Evolutionary conservation across 1,140 invertebrate species (phyloP), one percentile per base, ranked within the genome.

Genomic region (Formica exsecta): DNA sequence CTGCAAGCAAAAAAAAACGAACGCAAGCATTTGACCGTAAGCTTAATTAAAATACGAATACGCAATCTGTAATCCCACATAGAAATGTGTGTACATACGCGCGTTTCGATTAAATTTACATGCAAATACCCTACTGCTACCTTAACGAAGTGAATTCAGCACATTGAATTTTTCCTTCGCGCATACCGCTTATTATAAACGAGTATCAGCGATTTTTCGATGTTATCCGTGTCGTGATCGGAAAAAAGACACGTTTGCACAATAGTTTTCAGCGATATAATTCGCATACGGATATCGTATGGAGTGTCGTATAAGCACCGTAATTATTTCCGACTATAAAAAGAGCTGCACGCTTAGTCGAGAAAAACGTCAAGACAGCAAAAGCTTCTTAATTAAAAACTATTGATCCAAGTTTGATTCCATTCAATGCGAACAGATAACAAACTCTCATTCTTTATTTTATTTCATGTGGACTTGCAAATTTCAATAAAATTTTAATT

Each of bases 111-210:
- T 73, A 83, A 83, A 83, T 83, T 83, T 83, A 38, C 68, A 83
- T 83, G 54, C 79, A 83, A 83, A 83, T 83, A 61, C 11, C 79
- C 38, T 44, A n/a, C n/a, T 48, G 25, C 68, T 48, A 7, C 79
- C 54, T 83, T 74, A 83, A 83, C 79, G 68, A 83, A 73, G 68
- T 83, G 79, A 83, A 83, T 83, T 83, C 79, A 83, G 54, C 79
- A 83, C 68, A 73, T 81, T 74, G 68, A 9, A 36, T 83, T 73
- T 81, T 61, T 83, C 38, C 38, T 83, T 74, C 54, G 38, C 19
- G 79, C 54, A 32, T 41, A 32, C 41, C 51, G 71, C 71, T 74
- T 38, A 57, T 38, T 81, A 73, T 44, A 41, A 57, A 38, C 38
- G 79, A 59, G 38, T 29, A 81, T 83, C 79, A 83, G 68, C 79